phyloP scores from a whole-genome alignment of 2,888 invertebrate species.

The Lasioglossum lativentre region DNA sequence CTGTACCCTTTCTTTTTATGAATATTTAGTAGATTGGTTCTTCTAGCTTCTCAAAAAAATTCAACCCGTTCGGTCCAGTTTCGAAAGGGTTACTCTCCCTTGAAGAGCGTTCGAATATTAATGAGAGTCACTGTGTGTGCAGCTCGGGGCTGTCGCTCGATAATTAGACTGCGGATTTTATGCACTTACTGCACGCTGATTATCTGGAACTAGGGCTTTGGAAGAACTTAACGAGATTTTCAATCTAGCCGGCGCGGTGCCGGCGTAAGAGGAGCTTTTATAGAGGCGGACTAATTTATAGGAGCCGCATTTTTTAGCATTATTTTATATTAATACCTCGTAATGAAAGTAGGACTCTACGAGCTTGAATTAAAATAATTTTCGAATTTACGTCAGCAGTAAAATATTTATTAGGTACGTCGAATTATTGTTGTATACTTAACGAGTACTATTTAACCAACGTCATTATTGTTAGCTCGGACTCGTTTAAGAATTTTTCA shows the following conservation, averaged over 20 bases:
- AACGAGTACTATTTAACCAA: neutral
- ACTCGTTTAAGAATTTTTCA: neutral
- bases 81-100: neutral
- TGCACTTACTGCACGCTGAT: constrained; percentile 2
- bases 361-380: neutral
- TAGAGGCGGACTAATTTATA: neutral
- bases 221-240: neutral
- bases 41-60: neutral
- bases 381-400: neutral
- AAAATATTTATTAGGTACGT: neutral
- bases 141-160: neutral
- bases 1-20: neutral
- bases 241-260: neutral
- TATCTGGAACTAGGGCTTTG: neutral
- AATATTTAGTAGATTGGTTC: neutral
- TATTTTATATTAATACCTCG: neutral
- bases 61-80: neutral
- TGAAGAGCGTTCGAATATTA: neutral
- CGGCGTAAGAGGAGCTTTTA: neutral
- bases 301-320: neutral
- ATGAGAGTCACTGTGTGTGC: neutral
- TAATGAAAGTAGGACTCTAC: neutral
- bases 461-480: neutral
- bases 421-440: neutral
- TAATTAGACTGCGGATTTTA: constrained; percentile 4